Percentiles rank a stretch among this genome's conserved stretches.
phyloP scores from a whole-genome alignment of 2,888 invertebrate species.

The Apodemia zela region DNA sequence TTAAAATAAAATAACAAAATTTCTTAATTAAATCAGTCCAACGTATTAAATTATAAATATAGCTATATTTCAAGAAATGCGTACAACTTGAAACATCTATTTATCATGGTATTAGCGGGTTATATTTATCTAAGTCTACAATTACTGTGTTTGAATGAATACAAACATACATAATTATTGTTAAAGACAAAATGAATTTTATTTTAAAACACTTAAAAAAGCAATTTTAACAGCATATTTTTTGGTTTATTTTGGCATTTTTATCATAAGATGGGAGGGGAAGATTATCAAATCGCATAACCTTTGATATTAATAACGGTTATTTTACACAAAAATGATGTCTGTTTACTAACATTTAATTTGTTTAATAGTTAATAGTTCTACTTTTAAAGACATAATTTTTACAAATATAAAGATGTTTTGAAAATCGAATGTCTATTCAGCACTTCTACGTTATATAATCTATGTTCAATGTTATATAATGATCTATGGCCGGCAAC shows the following conservation, averaged over 20 bases:
- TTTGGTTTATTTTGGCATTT: constrained; percentile 34
- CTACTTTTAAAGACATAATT: neutral
- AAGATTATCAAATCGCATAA: constrained; percentile 18
- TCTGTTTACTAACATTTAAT: neutral
- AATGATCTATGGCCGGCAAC: neutral
- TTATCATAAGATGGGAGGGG: constrained; percentile 16
- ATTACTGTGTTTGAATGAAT: neutral
- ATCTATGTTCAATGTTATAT: neutral
- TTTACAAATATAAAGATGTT: neutral
- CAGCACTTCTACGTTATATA: neutral
- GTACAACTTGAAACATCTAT: constrained; percentile 6
- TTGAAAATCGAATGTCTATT: neutral
- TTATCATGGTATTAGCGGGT: neutral
- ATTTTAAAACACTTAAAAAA: constrained; percentile 25
- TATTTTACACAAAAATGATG: neutral
- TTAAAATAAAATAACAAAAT: constrained; percentile 35
- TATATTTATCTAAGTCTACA: constrained; percentile 5
- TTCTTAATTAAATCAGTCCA: constrained; percentile 66
- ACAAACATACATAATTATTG: constrained; percentile 3
- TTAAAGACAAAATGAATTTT: constrained; percentile 20
- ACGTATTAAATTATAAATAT: constrained; percentile 3
- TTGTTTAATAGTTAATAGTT: neutral
- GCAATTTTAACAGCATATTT: constrained; percentile 24
- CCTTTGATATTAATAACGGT: neutral
- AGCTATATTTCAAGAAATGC: constrained; percentile 8